Evolutionary conservation across 1,140 invertebrate genomes (phyloP).

Genomic region (Coboldia fuscipes): DNA sequence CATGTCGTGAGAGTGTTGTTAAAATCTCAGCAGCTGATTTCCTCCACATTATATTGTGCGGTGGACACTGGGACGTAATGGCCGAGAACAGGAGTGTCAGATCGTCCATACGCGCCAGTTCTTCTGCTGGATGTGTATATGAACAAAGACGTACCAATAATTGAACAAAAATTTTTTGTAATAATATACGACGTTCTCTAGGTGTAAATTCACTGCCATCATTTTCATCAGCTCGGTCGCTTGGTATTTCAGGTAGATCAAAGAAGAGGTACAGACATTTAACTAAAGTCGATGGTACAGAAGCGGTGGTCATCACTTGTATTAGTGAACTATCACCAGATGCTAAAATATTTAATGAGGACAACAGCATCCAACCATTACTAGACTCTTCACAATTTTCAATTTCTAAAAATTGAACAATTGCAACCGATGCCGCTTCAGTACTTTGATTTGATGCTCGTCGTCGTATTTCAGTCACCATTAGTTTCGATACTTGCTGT

Average conservation of each 20-base stretch:
- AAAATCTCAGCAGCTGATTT: conserved; percentile 92
- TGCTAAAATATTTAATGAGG: conserved; percentile 73
- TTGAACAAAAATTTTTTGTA: conserved; percentile 95
- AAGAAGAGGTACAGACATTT: conserved; percentile 99
- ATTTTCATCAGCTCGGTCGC: conserved; percentile 50
- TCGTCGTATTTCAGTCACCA: conserved; percentile 85
- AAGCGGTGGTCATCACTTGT: conserved; percentile 85
- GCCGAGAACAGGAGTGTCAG: conserved; percentile 87
- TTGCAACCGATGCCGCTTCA: conserved; percentile 84
- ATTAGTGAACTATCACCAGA: conserved; percentile 60
- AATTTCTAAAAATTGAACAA: conserved; percentile 89
- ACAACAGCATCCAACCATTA: conserved; percentile 91
- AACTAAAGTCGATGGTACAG: conserved; percentile 91
- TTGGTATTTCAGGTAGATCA: conserved; percentile 81
- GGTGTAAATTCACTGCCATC: conserved; percentile 72
- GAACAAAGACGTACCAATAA: conserved; percentile 85
- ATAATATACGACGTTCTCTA: conserved; percentile 67
- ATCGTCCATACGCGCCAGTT: conserved; percentile 91
- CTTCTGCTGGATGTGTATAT: conserved; percentile 81
- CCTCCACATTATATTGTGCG: conserved; percentile 85
- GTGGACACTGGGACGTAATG: conserved; percentile 83
- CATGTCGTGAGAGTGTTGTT: conserved; percentile 86
- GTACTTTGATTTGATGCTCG: conserved; percentile 90
- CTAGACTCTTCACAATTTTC: conserved; percentile 79
- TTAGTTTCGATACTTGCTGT: conserved; percentile 81